Conservation (phyloP, 2,113 vertebrate genomes). For the Ammodytes dubius region DNA sequence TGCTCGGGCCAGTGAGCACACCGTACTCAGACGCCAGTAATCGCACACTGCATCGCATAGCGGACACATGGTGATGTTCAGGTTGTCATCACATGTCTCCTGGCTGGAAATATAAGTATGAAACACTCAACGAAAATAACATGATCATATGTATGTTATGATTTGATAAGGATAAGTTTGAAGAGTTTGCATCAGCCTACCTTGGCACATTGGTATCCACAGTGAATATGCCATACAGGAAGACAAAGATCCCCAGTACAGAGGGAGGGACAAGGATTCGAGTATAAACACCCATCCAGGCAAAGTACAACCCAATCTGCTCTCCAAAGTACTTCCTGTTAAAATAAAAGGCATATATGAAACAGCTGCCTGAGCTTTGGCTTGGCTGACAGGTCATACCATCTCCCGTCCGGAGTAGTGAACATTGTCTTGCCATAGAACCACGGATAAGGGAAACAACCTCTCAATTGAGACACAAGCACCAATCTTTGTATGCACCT, state of each 20-base stretch:
- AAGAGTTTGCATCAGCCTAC: constrained; percentile 75
- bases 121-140: background rate
- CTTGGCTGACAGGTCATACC: background rate
- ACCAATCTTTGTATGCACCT: too few species aligned
- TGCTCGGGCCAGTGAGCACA: constrained; percentile 90
- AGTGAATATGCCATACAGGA: constrained; percentile 95
- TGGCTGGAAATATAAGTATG: constrained; percentile 80
- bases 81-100: constrained; percentile 90
- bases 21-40: constrained; percentile 94
- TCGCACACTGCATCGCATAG: constrained; percentile 95
- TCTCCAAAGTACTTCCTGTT: constrained; percentile 98
- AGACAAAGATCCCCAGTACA: constrained; percentile 94
- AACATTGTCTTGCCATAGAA: background rate
- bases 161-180: background rate
- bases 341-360: constrained; percentile 24
- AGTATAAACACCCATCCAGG: constrained; percentile 97
- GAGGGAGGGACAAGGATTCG: constrained; percentile 97
- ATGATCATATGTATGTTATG: background rate
- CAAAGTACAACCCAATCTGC: constrained; percentile 98
- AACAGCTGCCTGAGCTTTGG: background rate
- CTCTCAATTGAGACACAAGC: too few species aligned
- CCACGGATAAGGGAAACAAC: too few species aligned
- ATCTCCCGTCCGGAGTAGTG: background rate
- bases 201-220: constrained; percentile 95
- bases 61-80: constrained; percentile 98